These are phyloP conservation scores for Drosophila melanica DNA, from an alignment of 1,140 invertebrate species.

Conservation along the genomic window DNA sequence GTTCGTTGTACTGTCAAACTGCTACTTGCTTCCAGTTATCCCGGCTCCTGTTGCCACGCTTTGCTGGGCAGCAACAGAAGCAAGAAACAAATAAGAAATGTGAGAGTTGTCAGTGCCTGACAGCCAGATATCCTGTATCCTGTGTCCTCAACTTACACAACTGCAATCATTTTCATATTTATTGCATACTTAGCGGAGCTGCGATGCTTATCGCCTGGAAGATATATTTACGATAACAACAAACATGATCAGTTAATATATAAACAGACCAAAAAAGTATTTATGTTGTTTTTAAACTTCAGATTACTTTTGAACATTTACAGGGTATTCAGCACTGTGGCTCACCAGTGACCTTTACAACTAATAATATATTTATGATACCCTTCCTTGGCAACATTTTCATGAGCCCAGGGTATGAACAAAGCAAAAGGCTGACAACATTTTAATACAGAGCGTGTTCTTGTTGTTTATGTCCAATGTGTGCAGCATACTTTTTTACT, in stretches of 20 bases:
- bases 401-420: background rate
- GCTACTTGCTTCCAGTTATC: background rate
- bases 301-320: too few species aligned
- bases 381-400: background rate
- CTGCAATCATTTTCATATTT: too few species aligned
- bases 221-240: background rate
- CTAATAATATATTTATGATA: background rate
- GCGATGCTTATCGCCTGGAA: background rate
- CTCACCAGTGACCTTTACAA: background rate
- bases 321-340: too few species aligned
- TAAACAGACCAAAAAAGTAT: too few species aligned
- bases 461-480: background rate
- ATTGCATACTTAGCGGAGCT: too few species aligned
- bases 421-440: slow-evolving; percentile 6
- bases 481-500: background rate
- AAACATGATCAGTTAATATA: too few species aligned
- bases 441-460: slow-evolving; percentile 9
- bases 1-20: background rate
- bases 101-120: background rate
- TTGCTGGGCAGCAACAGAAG: slow-evolving; percentile 6
- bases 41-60: slow-evolving; percentile 8
- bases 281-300: too few species aligned
- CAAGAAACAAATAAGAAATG: background rate
- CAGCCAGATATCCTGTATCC: background rate
- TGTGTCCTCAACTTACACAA: background rate